Conservation (phyloP, 2,888 invertebrate species). For the Orchesella flavescens region DNA sequence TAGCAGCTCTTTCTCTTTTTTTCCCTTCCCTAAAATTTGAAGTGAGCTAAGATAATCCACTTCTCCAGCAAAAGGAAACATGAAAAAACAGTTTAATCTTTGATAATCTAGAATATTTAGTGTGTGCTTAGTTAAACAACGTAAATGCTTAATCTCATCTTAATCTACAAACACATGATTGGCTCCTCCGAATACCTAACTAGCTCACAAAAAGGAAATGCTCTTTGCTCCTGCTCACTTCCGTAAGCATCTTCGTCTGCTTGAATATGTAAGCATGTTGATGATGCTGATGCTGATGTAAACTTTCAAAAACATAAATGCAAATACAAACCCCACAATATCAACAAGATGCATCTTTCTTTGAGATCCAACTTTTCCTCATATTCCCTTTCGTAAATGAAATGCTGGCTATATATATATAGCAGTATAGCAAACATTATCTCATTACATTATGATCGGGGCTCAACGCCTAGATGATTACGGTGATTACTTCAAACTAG, state of each 20-base stretch:
- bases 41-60: slow-evolving; percentile 49
- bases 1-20: slow-evolving; percentile 18
- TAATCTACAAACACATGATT: slow-evolving; percentile 3
- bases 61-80: slow-evolving; percentile 19
- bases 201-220: not conserved
- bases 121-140: not conserved
- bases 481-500: not conserved
- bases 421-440: not conserved
- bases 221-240: not conserved
- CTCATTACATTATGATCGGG: slow-evolving; percentile 2
- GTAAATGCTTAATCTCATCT: slow-evolving; percentile 22
- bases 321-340: too few relatives aligned
- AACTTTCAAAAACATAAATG: too few relatives aligned
- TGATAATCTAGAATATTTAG: slow-evolving; percentile 12
- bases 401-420: too few relatives aligned
- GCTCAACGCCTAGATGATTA: not conserved
- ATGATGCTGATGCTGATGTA: too few relatives aligned
- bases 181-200: slow-evolving; percentile 10
- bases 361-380: too few relatives aligned
- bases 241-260: not conserved
- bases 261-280: too few relatives aligned
- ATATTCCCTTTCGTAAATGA: too few relatives aligned
- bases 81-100: slow-evolving; percentile 33
- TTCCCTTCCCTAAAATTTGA: not conserved
- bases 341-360: too few relatives aligned